phyloP scores from a whole-genome alignment of 2,888 invertebrate species.

The Choristoneura rosaceana region DNA sequence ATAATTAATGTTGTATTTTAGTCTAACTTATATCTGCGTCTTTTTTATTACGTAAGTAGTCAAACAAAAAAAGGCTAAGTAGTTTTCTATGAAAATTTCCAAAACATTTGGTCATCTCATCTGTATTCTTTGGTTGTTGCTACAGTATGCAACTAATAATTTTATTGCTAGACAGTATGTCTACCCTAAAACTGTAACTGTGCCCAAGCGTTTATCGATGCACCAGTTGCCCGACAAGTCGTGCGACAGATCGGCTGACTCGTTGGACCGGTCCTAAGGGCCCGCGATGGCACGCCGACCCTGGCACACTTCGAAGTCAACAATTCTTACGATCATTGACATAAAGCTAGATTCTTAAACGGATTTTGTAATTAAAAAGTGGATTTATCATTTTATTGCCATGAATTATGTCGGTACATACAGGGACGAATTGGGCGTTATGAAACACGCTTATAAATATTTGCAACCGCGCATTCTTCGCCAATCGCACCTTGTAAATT shows the following conservation, averaged over 20 bases:
- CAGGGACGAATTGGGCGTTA: too few relatives aligned
- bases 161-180: too few relatives aligned
- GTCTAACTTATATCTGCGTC: too few relatives aligned
- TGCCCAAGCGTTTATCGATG: background rate
- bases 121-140: background rate
- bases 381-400: background rate
- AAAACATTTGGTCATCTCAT: too few relatives aligned
- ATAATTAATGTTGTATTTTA: too few relatives aligned
- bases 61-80: too few relatives aligned
- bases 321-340: conserved; percentile 29
- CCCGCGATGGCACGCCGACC: conserved; percentile 64
- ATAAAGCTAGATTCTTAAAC: conserved; percentile 25
- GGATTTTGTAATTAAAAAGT: conserved; percentile 17
- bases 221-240: conserved; percentile 28
- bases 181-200: background rate
- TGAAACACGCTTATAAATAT: too few relatives aligned
- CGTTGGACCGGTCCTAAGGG: conserved; percentile 57
- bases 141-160: background rate
- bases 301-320: conserved; percentile 59
- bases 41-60: too few relatives aligned
- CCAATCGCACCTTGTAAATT: too few relatives aligned
- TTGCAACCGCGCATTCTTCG: too few relatives aligned
- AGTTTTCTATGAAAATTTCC: too few relatives aligned
- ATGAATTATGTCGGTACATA: background rate
- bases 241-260: conserved; percentile 50